Evolutionary conservation across 2,888 invertebrate species (phyloP), one percentile per base, ranked within the genome.

Genomic region (Formica aserva): DNA sequence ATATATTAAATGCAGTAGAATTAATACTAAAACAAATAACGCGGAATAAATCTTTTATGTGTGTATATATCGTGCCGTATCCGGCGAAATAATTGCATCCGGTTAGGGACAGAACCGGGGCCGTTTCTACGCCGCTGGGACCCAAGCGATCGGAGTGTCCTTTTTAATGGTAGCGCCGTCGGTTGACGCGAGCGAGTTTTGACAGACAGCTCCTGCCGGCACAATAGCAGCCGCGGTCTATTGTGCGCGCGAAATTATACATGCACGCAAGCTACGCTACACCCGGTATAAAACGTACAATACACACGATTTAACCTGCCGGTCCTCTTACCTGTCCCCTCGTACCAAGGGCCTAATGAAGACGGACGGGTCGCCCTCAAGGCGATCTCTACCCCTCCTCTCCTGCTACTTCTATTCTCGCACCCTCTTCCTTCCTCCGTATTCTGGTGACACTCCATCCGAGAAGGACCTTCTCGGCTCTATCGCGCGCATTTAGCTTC

Each of bases 131-230:
- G 75, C 41, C 60, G 60, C 29, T 72, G 80, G 60, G 48, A 13
- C 57, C 41, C 76, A 32, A 60, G 69, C 29, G 82, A 83, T 88
- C 87, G 77, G 90, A 89, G 85, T 87, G 88, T 89, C 88, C 86
- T 90, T 52, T 52, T 52, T 88, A 87, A 90, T 90, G 87, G 89
- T 90, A 85, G 88, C 90, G 71, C 80, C 86, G 88, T 84, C 76
- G 85, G 86, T 90, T 88, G 90, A 90, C 91, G 85, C 81, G 87
- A 82, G 48, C 83, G 85, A 91, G 89, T 92, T 92, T 92, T 92
- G 92, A 92, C 92, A 91, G 92, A 91, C 91, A 92, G 91, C 87
- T 91, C 84, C 87, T 88, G 78, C 80, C 81, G 80, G 84, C 84
- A 92, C 87, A 91, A 89, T 91, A 85, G 84, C 72, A 29, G 6